A percentile compares a stretch with the other conserved stretches of the same genome.
phyloP scores from a whole-genome alignment of 2,888 invertebrate genomes.

The Aphodius sticticus region DNA sequence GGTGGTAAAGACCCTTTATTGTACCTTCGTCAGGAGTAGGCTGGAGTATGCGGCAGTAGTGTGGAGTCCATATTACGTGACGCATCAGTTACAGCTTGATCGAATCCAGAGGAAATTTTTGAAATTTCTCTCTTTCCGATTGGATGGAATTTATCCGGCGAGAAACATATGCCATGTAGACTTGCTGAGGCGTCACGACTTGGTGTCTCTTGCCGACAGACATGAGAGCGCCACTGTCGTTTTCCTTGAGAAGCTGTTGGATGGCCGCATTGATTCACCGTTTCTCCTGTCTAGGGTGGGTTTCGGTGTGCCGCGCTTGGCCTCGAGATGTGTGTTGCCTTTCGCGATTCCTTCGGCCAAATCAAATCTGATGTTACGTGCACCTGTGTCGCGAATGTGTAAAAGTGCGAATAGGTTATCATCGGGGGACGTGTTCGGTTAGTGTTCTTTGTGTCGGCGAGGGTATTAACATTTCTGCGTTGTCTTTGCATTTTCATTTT shows the following conservation, averaged over 20 bases:
- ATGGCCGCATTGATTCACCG: background rate
- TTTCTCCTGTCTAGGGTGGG: background rate
- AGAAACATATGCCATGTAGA: background rate
- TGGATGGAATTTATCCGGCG: background rate
- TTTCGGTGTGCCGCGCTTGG: background rate
- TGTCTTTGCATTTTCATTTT: too few relatives aligned
- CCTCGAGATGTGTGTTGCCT: background rate
- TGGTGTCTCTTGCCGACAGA: background rate
- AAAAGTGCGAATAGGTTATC: background rate
- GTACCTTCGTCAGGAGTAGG: background rate
- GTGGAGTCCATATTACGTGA: constrained; percentile 5
- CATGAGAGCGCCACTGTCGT: background rate
- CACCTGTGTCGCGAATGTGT: background rate
- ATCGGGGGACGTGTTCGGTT: background rate
- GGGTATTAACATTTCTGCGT: too few relatives aligned
- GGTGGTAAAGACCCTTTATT: background rate
- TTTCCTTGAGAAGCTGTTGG: background rate
- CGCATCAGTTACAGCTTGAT: background rate
- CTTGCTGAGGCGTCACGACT: background rate
- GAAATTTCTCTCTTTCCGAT: constrained; percentile 5
- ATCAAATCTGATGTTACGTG: background rate
- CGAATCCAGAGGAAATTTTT: constrained; percentile 9
- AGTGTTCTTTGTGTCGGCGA: too few relatives aligned
- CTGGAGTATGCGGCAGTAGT: background rate
- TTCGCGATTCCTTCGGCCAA: background rate